Evolutionary conservation across 2,888 invertebrate species (phyloP), one percentile per base, ranked within the genome.

Genomic region (Spatulosminthurus flaviceps): DNA sequence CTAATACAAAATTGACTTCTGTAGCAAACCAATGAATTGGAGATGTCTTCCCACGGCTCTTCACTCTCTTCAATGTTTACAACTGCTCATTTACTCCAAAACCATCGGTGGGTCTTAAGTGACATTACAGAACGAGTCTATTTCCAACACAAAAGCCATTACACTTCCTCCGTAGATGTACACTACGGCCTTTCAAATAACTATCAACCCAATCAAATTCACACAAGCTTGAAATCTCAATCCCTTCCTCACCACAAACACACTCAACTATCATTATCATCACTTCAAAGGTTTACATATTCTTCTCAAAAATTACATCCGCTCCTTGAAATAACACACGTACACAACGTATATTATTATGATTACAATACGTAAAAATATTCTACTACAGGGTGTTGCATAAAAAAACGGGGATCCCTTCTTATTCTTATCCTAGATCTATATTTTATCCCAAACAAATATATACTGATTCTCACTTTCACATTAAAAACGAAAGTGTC

Each of bases 41-140:
- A 34, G 64, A 19, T 64, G 22, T 22, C 11, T 11, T 22, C 26
- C 16, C 24, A 19, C 11, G 61, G 26, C 60, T 21, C n/a, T 60
- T 60, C 7, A 60, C 34, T 34, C n/a, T 51, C 51, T 51, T 64
- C 24, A 24, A 24, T 9, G 16, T 64, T 64, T 22, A 11, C 64
- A 24, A 64, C 21, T 51, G 19, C 4, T 2, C 26, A 64, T 64
- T 4, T 24, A 24, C 19, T n/a, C 7, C 24, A 16, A 24, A 64
- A 22, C n/a, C 64, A 51, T 51, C 19, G 51, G 16, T 51, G 5
- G 51, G 16, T n/a, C 9, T n/a, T 51, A 64, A 64, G 64, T 64
- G 64, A 64, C 64, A 64, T 64, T 64, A 22, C 64, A 64, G n/a
- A 24, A 64, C 24, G 24, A 64, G 16, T 64, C 11, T 22, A 64